Evolutionary conservation across 2,113 vertebrate genomes (phyloP).

Genomic region (Elgaria multicarinata): DNA sequence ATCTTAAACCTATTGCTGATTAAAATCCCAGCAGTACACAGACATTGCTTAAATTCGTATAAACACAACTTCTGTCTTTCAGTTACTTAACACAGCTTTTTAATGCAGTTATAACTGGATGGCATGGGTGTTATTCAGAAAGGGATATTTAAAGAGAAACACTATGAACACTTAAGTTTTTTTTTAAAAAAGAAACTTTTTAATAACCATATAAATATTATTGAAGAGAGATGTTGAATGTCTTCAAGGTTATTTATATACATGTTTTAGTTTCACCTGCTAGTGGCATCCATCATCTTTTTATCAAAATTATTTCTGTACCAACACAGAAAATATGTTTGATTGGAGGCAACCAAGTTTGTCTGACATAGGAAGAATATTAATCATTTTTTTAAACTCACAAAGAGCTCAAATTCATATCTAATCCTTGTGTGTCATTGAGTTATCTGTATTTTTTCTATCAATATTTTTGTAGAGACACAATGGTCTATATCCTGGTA

Average conservation of each 20-base stretch:
- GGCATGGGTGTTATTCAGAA: neutral
- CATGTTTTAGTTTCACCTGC: slow-evolving; percentile 21
- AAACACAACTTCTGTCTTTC: neutral
- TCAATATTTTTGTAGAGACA: slow-evolving; percentile 7
- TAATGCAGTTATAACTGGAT: neutral
- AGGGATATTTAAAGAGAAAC: neutral
- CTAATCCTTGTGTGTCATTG: neutral
- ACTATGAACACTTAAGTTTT: slow-evolving; percentile 1
- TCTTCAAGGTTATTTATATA: slow-evolving; percentile 54
- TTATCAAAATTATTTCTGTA: slow-evolving; percentile 37
- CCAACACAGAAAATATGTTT: slow-evolving; percentile 24
- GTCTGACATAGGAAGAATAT: rapidly evolving
- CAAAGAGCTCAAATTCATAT: neutral
- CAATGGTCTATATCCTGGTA: neutral
- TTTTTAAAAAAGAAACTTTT: neutral
- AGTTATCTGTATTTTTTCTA: neutral
- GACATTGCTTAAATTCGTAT: neutral
- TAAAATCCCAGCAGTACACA: neutral
- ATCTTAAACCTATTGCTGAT: neutral
- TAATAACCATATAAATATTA: neutral
- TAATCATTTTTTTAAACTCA: neutral
- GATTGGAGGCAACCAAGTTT: neutral
- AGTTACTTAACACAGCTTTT: neutral
- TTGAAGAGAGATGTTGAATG: slow-evolving; percentile 14
- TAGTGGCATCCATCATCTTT: slow-evolving; percentile 21